Conservation (phyloP, 2,113 vertebrate species). For the Anguilla japonica region DNA sequence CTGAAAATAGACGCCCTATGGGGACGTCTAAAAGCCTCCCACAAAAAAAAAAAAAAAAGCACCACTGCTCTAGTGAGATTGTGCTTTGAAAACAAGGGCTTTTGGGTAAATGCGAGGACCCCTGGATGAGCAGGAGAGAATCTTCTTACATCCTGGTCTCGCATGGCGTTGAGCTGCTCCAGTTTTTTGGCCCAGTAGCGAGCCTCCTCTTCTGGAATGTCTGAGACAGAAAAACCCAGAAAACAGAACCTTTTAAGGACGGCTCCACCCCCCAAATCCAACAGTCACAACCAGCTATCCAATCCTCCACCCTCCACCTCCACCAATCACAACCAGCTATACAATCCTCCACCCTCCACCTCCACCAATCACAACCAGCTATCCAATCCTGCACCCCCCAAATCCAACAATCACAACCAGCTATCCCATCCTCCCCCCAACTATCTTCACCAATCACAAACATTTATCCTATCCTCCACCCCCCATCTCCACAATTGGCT, state of each 20-base stretch:
- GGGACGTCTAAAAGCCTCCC: neutral
- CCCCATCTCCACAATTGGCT: neutral
- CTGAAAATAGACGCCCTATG: neutral
- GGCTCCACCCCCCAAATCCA: neutral
- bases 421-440: too few relatives aligned
- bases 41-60: too few relatives aligned
- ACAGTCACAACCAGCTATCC: too few relatives aligned
- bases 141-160: constrained; percentile 89
- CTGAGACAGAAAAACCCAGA: constrained; percentile 60
- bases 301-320: too few relatives aligned
- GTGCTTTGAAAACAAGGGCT: neutral
- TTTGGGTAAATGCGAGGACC: neutral
- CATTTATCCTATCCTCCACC: too few relatives aligned
- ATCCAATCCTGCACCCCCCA: neutral
- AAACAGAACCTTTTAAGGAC: neutral
- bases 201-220: constrained; percentile 96
- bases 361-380: neutral
- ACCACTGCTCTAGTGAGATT: neutral
- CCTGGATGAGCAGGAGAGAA: neutral
- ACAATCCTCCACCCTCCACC: too few relatives aligned
- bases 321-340: too few relatives aligned
- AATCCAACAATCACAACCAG: too few relatives aligned
- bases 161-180: constrained; percentile 94
- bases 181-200: constrained; percentile 98
- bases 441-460: too few relatives aligned